Conservation (phyloP, 2,888 invertebrate genomes). For the Heteromyza rotundicornis region DNA sequence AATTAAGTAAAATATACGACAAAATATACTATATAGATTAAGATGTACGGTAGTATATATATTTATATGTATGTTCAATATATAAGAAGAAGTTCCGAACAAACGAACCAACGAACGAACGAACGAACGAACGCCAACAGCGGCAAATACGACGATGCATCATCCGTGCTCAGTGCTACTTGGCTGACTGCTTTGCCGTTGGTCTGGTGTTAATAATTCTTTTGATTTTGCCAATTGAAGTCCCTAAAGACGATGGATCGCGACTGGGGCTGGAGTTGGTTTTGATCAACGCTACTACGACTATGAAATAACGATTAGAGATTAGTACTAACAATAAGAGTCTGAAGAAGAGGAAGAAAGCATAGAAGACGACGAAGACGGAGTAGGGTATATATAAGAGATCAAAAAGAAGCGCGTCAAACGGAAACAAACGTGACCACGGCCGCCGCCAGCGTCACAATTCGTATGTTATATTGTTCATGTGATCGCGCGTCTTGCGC, state of each 20-base stretch:
- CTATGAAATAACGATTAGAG: constrained; percentile 15
- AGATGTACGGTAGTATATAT: constrained; percentile 25
- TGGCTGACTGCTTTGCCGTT: not conserved
- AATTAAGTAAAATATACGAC: constrained; percentile 30
- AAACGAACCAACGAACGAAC: not conserved
- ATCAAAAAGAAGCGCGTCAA: constrained; percentile 38
- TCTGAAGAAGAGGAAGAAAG: constrained; percentile 35
- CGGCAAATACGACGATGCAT: not conserved
- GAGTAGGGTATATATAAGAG: constrained; percentile 40
- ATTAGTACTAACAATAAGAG: constrained; percentile 37
- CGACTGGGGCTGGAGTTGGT: constrained; percentile 25
- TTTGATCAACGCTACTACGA: constrained; percentile 31
- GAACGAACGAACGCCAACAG: not conserved
- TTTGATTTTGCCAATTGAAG: constrained; percentile 33
- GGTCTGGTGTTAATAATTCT: no score
- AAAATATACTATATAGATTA: constrained; percentile 19
- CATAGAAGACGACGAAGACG: constrained; percentile 21
- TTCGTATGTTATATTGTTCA: constrained; percentile 61
- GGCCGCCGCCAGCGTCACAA: constrained; percentile 59
- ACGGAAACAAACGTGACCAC: not conserved
- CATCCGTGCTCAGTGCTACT: not conserved
- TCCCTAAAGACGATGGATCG: constrained; percentile 13
- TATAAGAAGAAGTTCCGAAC: constrained; percentile 1
- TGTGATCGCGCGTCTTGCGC: constrained; percentile 58
- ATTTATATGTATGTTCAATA: constrained; percentile 23